Evolutionary conservation across 2,797 vertebrate genomes (phyloP).

Genomic region (Poecilia picta): DNA sequence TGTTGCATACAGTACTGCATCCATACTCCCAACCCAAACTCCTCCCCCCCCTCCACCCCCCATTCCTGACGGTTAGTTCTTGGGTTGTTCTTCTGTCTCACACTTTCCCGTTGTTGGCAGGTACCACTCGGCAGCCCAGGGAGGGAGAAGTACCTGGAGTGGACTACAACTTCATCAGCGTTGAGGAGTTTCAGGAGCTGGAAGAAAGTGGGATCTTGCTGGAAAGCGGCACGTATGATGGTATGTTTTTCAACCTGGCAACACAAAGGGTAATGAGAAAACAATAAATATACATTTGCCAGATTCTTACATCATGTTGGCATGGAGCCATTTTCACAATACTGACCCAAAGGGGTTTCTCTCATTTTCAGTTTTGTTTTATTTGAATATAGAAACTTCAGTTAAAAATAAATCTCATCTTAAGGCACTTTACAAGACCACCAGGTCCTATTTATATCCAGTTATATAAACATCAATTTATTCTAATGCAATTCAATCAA

Average conservation of each 20-base stretch:
- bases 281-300: background rate
- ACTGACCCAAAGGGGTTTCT: background rate
- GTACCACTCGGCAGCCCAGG: conserved; percentile 95
- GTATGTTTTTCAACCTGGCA: conserved; percentile 69
- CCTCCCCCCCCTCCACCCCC: background rate
- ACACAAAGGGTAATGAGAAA: background rate
- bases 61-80: conserved; percentile 9
- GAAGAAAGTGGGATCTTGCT: conserved; percentile 95
- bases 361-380: background rate
- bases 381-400: background rate
- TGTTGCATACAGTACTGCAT: conserved; percentile 28
- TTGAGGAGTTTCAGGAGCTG: conserved; percentile 93
- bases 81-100: conserved; percentile 32
- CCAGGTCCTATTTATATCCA: background rate
- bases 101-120: conserved; percentile 72
- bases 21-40: background rate
- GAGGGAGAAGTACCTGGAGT: conserved; percentile 98
- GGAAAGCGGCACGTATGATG: conserved; percentile 99
- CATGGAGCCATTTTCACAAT: background rate
- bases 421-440: background rate
- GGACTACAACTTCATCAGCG: conserved; percentile 99
- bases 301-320: background rate
- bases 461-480: background rate
- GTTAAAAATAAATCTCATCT: background rate
- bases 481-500: background rate